Evolutionary conservation across 2,888 invertebrate genomes (phyloP).

Genomic region (Silvanus unidentatus): DNA sequence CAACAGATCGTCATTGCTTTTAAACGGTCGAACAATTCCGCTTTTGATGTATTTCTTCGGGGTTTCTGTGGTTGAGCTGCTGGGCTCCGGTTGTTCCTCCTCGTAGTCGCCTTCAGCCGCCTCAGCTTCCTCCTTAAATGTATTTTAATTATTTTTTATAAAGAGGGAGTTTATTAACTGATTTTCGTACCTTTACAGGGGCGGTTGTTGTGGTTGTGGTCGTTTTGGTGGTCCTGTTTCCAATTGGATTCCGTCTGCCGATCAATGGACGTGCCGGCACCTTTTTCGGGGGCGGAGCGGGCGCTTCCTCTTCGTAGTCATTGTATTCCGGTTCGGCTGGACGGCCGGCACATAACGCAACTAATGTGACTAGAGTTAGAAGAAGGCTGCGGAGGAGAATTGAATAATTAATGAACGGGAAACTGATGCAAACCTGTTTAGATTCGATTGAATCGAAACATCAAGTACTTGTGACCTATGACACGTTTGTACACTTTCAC

Average conservation of each 20-base stretch:
- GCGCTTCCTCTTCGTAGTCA: constrained; percentile 38
- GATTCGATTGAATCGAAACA: background rate
- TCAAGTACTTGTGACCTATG: background rate
- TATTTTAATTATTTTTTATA: constrained; percentile 4
- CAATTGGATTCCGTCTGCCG: constrained; percentile 41
- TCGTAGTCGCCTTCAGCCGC: constrained; percentile 52
- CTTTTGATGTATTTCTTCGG: constrained; percentile 61
- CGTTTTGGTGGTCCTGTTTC: constrained; percentile 32
- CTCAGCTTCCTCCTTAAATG: constrained; percentile 42
- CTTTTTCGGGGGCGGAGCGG: constrained; percentile 39
- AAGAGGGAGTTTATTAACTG: background rate
- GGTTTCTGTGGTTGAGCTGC: constrained; percentile 64
- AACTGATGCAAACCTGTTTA: too few relatives aligned
- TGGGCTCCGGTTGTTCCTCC: constrained; percentile 51
- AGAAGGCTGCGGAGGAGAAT: constrained; percentile 33
- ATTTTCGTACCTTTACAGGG: constrained; percentile 17
- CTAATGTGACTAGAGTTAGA: constrained; percentile 35
- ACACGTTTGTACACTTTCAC: background rate
- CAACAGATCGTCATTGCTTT: constrained; percentile 71
- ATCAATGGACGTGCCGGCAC: constrained; percentile 36
- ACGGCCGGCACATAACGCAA: constrained; percentile 34
- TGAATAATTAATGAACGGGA: background rate
- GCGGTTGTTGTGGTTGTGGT: constrained; percentile 38
- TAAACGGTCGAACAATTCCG: constrained; percentile 67
- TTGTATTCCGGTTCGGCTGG: constrained; percentile 40